Conservation (phyloP, 2,113 vertebrate genomes). For the Leptocoma aspasia region DNA sequence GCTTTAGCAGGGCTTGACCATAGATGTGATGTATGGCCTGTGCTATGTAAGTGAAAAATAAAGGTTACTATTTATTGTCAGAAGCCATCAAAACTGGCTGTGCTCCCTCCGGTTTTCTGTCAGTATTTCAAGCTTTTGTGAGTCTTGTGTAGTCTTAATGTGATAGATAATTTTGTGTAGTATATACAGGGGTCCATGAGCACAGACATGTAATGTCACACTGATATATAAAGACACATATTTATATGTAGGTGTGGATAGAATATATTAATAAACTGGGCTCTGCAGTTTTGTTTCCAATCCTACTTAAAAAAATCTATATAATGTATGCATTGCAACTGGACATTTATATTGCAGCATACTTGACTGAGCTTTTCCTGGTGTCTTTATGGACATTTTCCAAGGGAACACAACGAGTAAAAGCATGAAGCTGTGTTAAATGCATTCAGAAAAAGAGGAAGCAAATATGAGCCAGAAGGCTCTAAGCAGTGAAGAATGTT, state of each 20-base stretch:
- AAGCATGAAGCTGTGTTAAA: neutral
- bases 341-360: neutral
- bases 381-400: neutral
- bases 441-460: neutral
- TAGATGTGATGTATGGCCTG: neutral
- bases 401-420: neutral
- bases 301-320: neutral
- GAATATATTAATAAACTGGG: neutral
- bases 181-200: accelerated
- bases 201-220: neutral
- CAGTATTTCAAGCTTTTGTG: neutral
- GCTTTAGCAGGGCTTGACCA: neutral
- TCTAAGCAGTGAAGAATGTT: neutral
- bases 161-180: neutral
- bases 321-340: neutral
- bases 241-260: neutral
- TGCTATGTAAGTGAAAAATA: neutral
- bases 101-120: neutral
- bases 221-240: neutral
- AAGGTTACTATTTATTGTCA: neutral
- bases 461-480: neutral
- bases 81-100: neutral
- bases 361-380: neutral
- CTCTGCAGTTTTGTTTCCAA: neutral
- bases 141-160: neutral